Percentiles rank a stretch among this genome's conserved stretches.
Evolutionary conservation across 2,113 vertebrate species (phyloP).

Genomic region (Serilophus lunatus): DNA sequence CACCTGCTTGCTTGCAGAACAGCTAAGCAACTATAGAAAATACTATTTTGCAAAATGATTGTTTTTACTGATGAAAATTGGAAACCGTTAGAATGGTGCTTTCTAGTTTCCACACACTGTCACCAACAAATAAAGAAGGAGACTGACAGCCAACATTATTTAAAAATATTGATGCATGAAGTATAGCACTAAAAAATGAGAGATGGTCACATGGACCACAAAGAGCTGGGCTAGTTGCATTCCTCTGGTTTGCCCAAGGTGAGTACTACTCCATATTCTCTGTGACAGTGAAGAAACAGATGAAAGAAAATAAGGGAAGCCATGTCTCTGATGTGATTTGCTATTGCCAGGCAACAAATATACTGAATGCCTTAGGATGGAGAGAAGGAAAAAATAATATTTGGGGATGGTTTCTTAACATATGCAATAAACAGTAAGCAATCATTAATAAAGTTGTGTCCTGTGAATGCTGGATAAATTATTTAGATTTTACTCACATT

Average conservation of each 20-base stretch:
- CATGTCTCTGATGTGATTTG: neutral
- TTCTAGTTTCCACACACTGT: neutral
- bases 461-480: neutral
- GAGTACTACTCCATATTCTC: neutral
- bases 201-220: neutral
- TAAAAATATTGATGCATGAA: neutral
- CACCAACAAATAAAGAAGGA: neutral
- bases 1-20: neutral
- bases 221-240: neutral
- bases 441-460: neutral
- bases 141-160: neutral
- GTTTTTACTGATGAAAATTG: neutral
- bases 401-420: neutral
- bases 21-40: neutral
- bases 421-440: neutral
- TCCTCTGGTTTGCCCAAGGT: neutral
- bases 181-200: neutral
- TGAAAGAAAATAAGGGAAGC: neutral
- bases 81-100: neutral
- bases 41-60: neutral
- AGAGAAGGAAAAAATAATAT: neutral
- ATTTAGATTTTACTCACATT: neutral
- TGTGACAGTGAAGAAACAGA: neutral
- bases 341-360: neutral
- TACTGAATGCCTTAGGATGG: neutral